Evolutionary conservation across 1,140 invertebrate genomes (phyloP), one percentile per base, ranked within the genome.

Genomic region (Orchesella cincta): DNA sequence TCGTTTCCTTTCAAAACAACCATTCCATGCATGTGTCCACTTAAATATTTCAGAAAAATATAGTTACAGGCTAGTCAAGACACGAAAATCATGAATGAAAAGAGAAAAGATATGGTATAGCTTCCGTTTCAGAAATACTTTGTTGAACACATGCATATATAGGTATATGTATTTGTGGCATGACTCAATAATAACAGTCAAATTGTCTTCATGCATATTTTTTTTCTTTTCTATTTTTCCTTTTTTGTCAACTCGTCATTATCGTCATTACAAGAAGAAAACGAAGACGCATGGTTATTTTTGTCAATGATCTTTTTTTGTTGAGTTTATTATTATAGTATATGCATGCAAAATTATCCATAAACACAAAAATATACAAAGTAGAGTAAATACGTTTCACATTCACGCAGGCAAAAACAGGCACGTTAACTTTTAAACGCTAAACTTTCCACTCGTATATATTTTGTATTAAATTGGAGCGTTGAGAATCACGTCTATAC

Each of bases 331-430:
- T 46, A 46, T 46, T 57, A 57, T 14, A 57, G 23, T 57, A n/a
- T n/a, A 57, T 57, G 52, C 52, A 23, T 57, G 52, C 12, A 57
- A 57, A 57, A 57, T 57, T 57, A n/a, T 57, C 52, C 14, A 57
- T 26, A 57, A n/a, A 57, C 23, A 23, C 3, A 26, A 57, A 8
- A n/a, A n/a, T n/a, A n/a, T n/a, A n/a, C n/a, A n/a, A n/a, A n/a
- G n/a, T n/a, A n/a, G n/a, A n/a, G n/a, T n/a, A n/a, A n/a, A n/a
- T n/a, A n/a, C n/a, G n/a, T n/a, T n/a, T n/a, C n/a, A n/a, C n/a
- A n/a, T n/a, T n/a, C 39, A 46, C 39, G 39, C 39, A 46, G 18
- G 39, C 5, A 46, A 46, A 46, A 5, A 46, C 39, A 46, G 18
- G 18, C 5, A 46, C 39, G 39, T 18, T 46, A 8, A n/a, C n/a